Conservation (phyloP, 2,797 vertebrate species). For the Scomberomorus guttatus region DNA sequence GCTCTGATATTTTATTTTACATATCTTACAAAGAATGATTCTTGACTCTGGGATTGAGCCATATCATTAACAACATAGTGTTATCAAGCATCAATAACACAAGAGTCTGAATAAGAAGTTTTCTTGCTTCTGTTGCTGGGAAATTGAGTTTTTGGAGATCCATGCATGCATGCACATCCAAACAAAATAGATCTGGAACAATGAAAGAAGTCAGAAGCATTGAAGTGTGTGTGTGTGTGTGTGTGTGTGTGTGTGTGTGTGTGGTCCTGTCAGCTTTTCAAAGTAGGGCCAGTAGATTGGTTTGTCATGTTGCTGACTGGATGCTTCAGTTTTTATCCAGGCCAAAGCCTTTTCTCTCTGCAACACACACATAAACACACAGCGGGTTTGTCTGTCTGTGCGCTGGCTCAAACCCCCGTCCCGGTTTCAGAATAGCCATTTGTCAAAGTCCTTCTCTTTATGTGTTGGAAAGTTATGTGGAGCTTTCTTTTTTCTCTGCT, state of each 20-base stretch:
- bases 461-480: conserved; percentile 48
- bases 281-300: conserved; percentile 68
- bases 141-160: conserved; percentile 16
- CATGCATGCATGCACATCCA: conserved; percentile 7
- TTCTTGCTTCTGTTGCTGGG: background rate
- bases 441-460: conserved; percentile 75
- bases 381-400: conserved; percentile 55
- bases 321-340: conserved; percentile 78
- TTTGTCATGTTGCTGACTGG: conserved; percentile 81
- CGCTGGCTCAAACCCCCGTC: conserved; percentile 63
- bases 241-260: conserved; percentile 28
- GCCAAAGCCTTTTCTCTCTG: conserved; percentile 58
- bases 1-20: background rate
- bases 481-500: conserved; percentile 28
- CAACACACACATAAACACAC: conserved; percentile 51
- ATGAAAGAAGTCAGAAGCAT: conserved; percentile 39
- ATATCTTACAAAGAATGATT: background rate
- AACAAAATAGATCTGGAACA: conserved; percentile 45
- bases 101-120: conserved; percentile 15
- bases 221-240: conserved; percentile 28
- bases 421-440: conserved; percentile 71
- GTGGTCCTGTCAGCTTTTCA: conserved; percentile 72
- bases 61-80: background rate
- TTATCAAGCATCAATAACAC: background rate
- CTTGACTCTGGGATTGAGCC: background rate